phyloP scores from a whole-genome alignment of 2,888 invertebrate species.

The Belgica antarctica region DNA sequence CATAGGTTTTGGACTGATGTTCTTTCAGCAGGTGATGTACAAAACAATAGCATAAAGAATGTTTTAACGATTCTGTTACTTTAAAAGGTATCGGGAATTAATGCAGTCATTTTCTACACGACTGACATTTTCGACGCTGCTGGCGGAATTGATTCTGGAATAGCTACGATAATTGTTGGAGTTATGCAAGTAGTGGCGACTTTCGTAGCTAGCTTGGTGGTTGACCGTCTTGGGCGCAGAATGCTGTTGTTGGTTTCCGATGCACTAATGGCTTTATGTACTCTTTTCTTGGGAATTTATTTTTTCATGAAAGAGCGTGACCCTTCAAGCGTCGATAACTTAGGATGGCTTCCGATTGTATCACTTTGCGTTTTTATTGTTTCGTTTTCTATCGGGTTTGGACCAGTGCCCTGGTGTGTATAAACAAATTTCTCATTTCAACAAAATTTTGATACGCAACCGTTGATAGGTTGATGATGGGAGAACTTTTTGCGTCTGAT shows the following conservation, averaged over 20 bases:
- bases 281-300: conserved; percentile 68
- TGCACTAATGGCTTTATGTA: conserved; percentile 67
- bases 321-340: conserved; percentile 54
- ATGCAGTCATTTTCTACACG: conserved; percentile 79
- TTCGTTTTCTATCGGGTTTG: conserved; percentile 79
- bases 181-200: conserved; percentile 70
- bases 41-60: no score
- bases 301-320: conserved; percentile 58
- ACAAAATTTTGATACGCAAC: no score
- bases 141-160: conserved; percentile 57
- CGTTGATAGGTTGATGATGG: conserved; percentile 64
- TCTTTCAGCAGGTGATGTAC: conserved; percentile 90
- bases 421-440: neutral
- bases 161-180: conserved; percentile 78
- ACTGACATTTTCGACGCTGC: conserved; percentile 66
- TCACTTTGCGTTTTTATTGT: conserved; percentile 74
- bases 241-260: conserved; percentile 72
- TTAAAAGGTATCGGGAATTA: conserved; percentile 77
- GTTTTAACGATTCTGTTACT: no score
- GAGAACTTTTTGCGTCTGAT: conserved; percentile 77
- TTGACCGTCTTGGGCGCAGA: conserved; percentile 78
- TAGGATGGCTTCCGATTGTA: conserved; percentile 73
- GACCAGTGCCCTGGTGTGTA: conserved; percentile 77
- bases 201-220: conserved; percentile 69
- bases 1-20: conserved; percentile 77